Conservation (phyloP, 37 sponge, comb jelly and placozoan species). For the Halichondria panicea region DNA sequence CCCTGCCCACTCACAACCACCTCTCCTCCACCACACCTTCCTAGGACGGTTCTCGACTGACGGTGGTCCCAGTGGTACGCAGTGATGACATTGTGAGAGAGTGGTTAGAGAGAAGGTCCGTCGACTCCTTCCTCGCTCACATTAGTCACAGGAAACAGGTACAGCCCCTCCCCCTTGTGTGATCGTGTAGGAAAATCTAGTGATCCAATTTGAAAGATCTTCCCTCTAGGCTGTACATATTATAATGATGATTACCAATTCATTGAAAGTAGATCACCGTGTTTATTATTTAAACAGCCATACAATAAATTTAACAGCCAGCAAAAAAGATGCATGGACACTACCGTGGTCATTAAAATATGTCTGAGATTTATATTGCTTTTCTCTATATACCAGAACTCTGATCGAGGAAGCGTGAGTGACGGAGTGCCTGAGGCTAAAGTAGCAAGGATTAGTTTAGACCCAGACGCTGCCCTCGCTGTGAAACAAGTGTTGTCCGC, state of each 20-base stretch:
- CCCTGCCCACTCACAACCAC: neutral
- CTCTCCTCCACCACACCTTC: neutral
- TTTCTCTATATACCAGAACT: no score
- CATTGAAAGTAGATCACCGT: no score
- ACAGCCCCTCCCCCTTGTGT: neutral
- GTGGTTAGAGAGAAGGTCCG: constrained; percentile 12
- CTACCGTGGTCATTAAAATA: no score
- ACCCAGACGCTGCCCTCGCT: constrained; percentile 10
- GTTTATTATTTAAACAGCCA: no score
- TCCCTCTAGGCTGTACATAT: no score
- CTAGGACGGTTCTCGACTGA: constrained; percentile 20
- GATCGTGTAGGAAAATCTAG: neutral
- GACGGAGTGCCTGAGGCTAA: neutral
- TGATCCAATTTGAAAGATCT: no score
- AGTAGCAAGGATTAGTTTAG: neutral
- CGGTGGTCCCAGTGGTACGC: constrained; percentile 2
- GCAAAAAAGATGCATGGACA: no score
- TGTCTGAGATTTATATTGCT: no score
- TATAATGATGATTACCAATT: no score
- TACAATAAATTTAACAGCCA: no score
- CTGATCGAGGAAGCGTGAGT: no score
- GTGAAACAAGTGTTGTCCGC: constrained; percentile 12
- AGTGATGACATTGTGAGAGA: constrained; percentile 9
- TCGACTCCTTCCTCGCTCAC: constrained; percentile 23
- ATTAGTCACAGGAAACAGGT: constrained; percentile 5